These are phyloP conservation scores for Salvelinus fontinalis DNA, from an alignment of 2,113 vertebrate genomes.

Conservation along the genomic window DNA sequence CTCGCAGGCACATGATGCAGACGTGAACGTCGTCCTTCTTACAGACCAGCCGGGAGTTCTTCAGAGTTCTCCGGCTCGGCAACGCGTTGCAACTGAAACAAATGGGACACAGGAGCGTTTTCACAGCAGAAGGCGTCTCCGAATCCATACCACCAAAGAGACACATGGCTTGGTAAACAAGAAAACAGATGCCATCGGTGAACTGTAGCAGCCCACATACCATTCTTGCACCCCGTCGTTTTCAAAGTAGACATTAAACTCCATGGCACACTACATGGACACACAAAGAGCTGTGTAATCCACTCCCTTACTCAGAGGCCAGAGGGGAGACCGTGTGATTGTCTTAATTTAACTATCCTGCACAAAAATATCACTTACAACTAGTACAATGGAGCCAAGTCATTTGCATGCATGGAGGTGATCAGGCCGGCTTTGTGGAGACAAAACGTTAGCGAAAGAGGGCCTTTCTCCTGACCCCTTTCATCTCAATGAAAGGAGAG, in stretches of 20 bases:
- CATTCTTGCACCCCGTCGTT: slow-evolving; percentile 20
- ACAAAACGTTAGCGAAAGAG: slow-evolving; percentile 31
- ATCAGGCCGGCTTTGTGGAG: slow-evolving; percentile 38
- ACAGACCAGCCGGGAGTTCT: slow-evolving; percentile 93
- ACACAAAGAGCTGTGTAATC: slow-evolving; percentile 50
- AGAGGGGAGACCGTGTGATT: slow-evolving; percentile 36
- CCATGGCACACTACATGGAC: slow-evolving; percentile 42
- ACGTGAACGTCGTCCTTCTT: slow-evolving; percentile 97
- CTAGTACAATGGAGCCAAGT: slow-evolving; percentile 39
- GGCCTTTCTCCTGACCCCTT: slow-evolving; percentile 26
- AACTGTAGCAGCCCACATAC: slow-evolving; percentile 13
- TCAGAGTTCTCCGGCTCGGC: slow-evolving; percentile 88
- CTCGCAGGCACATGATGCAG: slow-evolving; percentile 94
- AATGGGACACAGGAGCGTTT: no score
- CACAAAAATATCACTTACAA: slow-evolving; percentile 53
- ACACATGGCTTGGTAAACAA: slow-evolving; percentile 19
- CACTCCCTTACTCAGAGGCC: slow-evolving; percentile 37
- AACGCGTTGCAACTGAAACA: slow-evolving; percentile 84
- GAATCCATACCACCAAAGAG: neutral
- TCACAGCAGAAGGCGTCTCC: neutral
- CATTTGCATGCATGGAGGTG: slow-evolving; percentile 60
- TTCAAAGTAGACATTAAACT: slow-evolving; percentile 39
- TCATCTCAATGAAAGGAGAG: slow-evolving; percentile 33
- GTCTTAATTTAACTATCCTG: slow-evolving; percentile 53
- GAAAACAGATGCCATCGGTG: slow-evolving; percentile 51